Evolutionary conservation across 2,797 vertebrate species (phyloP).

Genomic region (Dallia pectoralis): DNA sequence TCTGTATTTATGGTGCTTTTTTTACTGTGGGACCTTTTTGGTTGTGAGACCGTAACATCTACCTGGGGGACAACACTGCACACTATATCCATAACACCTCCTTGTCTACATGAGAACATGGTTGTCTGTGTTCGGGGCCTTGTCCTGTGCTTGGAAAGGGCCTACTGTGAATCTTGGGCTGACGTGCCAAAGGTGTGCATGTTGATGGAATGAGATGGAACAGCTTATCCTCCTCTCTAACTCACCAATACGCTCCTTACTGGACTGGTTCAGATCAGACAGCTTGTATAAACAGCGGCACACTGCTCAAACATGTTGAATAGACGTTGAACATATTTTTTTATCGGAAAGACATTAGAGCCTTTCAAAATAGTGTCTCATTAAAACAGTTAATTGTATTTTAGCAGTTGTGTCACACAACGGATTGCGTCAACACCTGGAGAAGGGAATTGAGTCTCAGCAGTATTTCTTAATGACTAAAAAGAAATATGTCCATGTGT

Average conservation of each 20-base stretch:
- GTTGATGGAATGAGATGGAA: slow-evolving; percentile 60
- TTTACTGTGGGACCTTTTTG: slow-evolving; percentile 54
- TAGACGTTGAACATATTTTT: too few species aligned
- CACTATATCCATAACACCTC: slow-evolving; percentile 51
- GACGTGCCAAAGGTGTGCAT: slow-evolving; percentile 55
- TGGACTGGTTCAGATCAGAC: slow-evolving; percentile 42
- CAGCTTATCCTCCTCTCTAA: slow-evolving; percentile 58
- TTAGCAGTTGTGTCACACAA: background rate
- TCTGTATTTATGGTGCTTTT: slow-evolving; percentile 18
- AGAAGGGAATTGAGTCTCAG: background rate
- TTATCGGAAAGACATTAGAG: too few species aligned
- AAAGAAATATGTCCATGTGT: too few species aligned
- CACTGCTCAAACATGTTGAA: too few species aligned
- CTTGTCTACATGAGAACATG: slow-evolving; percentile 48
- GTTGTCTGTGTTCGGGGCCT: slow-evolving; percentile 47
- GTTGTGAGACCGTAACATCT: slow-evolving; percentile 69
- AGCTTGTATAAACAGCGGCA: slow-evolving; percentile 33
- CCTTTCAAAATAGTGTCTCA: slow-evolving; percentile 19
- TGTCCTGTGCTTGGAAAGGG: slow-evolving; percentile 57
- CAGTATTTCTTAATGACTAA: background rate
- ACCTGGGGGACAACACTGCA: slow-evolving; percentile 55
- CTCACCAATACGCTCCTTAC: slow-evolving; percentile 47
- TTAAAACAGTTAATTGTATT: slow-evolving; percentile 17
- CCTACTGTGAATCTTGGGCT: slow-evolving; percentile 50
- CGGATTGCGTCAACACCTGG: background rate